These are phyloP conservation scores for Botia kubotai DNA, from an alignment of 2,797 vertebrate genomes.

Conservation along the genomic window DNA sequence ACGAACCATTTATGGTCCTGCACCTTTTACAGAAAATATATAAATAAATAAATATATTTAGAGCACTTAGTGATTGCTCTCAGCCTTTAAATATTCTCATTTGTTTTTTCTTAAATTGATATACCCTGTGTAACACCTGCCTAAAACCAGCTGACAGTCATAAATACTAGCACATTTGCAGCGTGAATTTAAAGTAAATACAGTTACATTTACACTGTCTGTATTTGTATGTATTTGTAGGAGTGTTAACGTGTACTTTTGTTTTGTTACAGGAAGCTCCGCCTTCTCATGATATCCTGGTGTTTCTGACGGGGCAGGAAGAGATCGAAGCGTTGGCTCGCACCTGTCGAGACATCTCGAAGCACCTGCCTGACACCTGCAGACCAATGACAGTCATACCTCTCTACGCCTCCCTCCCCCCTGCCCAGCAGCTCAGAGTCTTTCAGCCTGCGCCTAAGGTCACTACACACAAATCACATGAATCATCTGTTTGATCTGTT, in stretches of 20 bases:
- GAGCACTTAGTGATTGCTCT: no score
- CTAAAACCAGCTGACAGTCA: no score
- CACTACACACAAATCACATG: slow-evolving; percentile 8
- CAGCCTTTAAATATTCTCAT: no score
- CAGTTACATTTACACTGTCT: background rate
- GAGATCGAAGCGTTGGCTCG: slow-evolving; percentile 96
- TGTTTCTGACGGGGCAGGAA: slow-evolving; percentile 97
- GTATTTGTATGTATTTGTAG: no score
- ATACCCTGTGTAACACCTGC: no score
- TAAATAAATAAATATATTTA: no score
- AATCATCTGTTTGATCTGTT: background rate
- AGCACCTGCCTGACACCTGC: slow-evolving; percentile 88
- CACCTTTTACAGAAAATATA: no score
- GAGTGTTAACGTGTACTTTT: no score
- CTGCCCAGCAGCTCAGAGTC: slow-evolving; percentile 89
- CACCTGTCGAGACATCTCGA: slow-evolving; percentile 91
- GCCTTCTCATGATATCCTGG: slow-evolving; percentile 89
- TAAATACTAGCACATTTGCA: no score
- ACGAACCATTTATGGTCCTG: no score
- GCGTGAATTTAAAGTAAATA: no score
- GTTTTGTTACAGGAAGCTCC: slow-evolving; percentile 83
- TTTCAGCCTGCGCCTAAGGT: slow-evolving; percentile 91
- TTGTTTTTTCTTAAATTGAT: no score
- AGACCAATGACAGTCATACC: slow-evolving; percentile 86
- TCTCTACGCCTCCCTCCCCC: slow-evolving; percentile 93